Base-by-base conservation (phyloP, 2,797 vertebrate species). In the Muraenolepis orangiensis region DNA sequence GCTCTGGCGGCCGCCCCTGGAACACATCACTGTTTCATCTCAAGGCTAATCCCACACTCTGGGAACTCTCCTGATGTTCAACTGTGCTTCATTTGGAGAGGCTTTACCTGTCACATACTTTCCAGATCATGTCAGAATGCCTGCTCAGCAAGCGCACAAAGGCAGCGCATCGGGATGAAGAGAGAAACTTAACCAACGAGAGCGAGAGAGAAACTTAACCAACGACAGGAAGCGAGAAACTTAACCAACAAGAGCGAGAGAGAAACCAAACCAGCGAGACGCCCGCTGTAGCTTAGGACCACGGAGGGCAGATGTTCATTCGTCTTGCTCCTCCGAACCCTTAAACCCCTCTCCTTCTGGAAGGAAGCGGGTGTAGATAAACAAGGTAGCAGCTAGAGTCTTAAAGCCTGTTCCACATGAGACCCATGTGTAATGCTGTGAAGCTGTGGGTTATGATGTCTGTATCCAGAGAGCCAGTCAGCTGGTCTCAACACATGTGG, bases 401-500 rank as follows among this genome's bases (percentile, higher is more conserved):
- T 87, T 86, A 88, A 90, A 85, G 77, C 82, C 77, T 82, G n/a
- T 81, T 78, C 73, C 88, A 91, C 91, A 90, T 88, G 86, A 91
- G 87, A 88, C 85, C 88, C 90, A 91, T 85, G 87, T 91, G 90
- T 84, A 81, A 80, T 70, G 61, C 86, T 71, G 86, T 86, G 90
- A 89, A 90, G 91, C 81, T 80, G 77, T 85, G 66, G 85, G 89
- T 91, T 90, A 88, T 85, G 87, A 91, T 88, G 88, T 90, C 89
- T 92, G 91, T 88, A 87, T 89, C 81, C 82, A 80, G 4, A 80
- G 4, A 51, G 84, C 73, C 74, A 75, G 81, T 91, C 91, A 91
- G 87, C 87, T 92, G 74, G 77, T 82, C 81, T 90, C 87, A 85
- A 85, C 91, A 89, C 89, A 91, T 90, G 84, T 90, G 88, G 84